Evolutionary conservation across 2,888 invertebrate genomes (phyloP), one percentile per base, ranked within the genome.

Genomic region (Venusia cambrica): DNA sequence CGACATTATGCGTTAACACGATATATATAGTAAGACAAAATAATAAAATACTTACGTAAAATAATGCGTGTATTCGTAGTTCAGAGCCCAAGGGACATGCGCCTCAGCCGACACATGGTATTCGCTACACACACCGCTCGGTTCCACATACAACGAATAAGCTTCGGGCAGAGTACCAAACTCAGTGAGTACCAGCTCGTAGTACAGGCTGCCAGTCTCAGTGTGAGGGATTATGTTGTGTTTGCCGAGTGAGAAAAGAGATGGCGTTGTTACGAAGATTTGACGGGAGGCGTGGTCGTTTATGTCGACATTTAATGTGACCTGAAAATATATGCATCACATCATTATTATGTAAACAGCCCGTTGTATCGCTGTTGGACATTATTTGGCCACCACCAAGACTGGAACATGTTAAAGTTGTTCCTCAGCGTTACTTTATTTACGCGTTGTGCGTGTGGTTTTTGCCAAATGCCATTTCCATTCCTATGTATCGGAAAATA

Each of bases 21-120:
- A n/a, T n/a, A n/a, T n/a, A n/a, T n/a, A n/a, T n/a, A n/a, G n/a
- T n/a, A n/a, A n/a, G n/a, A n/a, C n/a, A n/a, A n/a, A n/a, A n/a
- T n/a, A n/a, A n/a, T n/a, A n/a, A n/a, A n/a, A 46, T 49, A 78
- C 87, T 88, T 71, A 91, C 91, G 90, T 90, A 47, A 89, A 87
- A 70, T 87, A 88, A 61, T 89, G 88, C 57, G 88, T 90, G 21
- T 87, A 79, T 38, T 90, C 89, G 44, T 91, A 88, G 38, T 90
- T 90, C 26, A 87, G 70, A 0, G 89, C 90, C 93, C 93, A 93
- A 0, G 93, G 92, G 1, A 91, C 88, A 27, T 88, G 85, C 3
- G 93, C 53, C 48, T 89, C 90, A 0, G 89, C 90, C 0, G 90
- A 88, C 0, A 90, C 88, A 39, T 92, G 91, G 57, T 90, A 88